Percentiles rank a stretch among this genome's conserved stretches.
Evolutionary conservation across 2,888 invertebrate species (phyloP).

Genomic region (Alcis repandata): DNA sequence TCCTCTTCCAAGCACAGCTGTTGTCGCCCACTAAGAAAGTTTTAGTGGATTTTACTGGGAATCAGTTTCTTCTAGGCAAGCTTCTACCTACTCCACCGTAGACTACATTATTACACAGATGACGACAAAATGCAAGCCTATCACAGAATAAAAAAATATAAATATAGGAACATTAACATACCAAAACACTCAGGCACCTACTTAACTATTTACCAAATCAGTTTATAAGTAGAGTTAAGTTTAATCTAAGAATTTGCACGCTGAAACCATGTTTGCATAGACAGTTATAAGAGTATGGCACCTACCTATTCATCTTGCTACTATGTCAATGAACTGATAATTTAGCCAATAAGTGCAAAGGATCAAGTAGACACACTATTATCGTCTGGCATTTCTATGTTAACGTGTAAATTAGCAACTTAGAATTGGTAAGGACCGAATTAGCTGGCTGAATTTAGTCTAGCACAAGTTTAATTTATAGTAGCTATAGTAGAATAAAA

Average conservation of each 20-base stretch:
- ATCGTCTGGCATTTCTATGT: background rate
- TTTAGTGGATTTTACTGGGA: too few species aligned
- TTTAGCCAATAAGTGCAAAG: slow-evolving; percentile 2
- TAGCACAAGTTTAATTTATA: too few species aligned
- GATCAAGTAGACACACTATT: background rate
- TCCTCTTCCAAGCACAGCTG: too few species aligned
- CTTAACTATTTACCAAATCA: slow-evolving; percentile 28
- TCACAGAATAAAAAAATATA: too few species aligned
- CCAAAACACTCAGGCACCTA: background rate
- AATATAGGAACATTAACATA: background rate
- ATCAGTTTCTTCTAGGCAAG: too few species aligned
- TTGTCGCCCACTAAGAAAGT: too few species aligned
- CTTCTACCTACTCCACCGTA: too few species aligned
- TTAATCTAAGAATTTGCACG: slow-evolving; percentile 35
- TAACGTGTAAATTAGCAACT: background rate
- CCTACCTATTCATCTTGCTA: slow-evolving; percentile 17
- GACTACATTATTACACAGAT: too few species aligned
- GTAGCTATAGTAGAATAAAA: too few species aligned
- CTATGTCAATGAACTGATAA: slow-evolving; percentile 37
- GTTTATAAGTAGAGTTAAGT: slow-evolving; percentile 18
- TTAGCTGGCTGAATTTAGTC: too few species aligned
- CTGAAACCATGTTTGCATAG: slow-evolving; percentile 32
- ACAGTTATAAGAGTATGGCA: slow-evolving; percentile 40
- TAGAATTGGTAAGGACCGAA: too few species aligned
- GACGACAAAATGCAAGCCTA: too few species aligned